Evolutionary conservation across 2,888 invertebrate species (phyloP).

Genomic region (Shargacucullia verbasci): DNA sequence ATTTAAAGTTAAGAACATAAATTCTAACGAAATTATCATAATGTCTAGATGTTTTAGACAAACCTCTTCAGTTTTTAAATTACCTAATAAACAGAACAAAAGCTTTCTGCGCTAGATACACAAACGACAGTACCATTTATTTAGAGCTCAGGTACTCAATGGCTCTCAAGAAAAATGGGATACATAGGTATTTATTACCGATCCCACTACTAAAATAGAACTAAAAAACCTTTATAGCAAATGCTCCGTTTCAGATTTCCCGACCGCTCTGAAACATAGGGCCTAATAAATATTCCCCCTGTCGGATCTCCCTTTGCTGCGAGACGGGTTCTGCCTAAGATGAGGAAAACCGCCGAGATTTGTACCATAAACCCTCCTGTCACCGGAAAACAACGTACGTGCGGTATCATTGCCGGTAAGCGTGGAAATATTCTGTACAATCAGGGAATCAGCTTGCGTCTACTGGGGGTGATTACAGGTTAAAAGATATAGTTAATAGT

Average conservation of each 20-base stretch:
- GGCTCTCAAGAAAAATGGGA: conserved; percentile 37
- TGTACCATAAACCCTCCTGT: conserved; percentile 75
- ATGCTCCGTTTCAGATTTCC: conserved; percentile 58
- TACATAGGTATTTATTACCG: conserved; percentile 51
- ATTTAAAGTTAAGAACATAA: too few relatives aligned
- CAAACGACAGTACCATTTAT: conserved; percentile 39
- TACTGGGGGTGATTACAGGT: conserved; percentile 19
- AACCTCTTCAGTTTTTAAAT: neutral
- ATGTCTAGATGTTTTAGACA: neutral
- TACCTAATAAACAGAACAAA: conserved; percentile 11
- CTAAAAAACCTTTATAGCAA: conserved; percentile 54
- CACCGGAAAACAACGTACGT: conserved; percentile 66
- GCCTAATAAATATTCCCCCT: conserved; percentile 74
- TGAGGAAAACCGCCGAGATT: conserved; percentile 74
- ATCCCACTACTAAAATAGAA: conserved; percentile 51
- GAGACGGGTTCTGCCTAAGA: conserved; percentile 63
- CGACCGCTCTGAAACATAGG: conserved; percentile 64
- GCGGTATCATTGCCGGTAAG: conserved; percentile 59
- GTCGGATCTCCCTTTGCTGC: conserved; percentile 67
- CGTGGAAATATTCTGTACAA: conserved; percentile 51
- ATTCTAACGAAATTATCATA: too few relatives aligned
- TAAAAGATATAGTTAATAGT: conserved; percentile 34
- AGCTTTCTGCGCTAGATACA: conserved; percentile 26
- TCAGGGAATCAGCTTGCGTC: conserved; percentile 22
- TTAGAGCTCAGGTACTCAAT: conserved; percentile 46